Evolutionary conservation across 2,888 invertebrate genomes (phyloP).

Genomic region (Clepsis dumicolana): DNA sequence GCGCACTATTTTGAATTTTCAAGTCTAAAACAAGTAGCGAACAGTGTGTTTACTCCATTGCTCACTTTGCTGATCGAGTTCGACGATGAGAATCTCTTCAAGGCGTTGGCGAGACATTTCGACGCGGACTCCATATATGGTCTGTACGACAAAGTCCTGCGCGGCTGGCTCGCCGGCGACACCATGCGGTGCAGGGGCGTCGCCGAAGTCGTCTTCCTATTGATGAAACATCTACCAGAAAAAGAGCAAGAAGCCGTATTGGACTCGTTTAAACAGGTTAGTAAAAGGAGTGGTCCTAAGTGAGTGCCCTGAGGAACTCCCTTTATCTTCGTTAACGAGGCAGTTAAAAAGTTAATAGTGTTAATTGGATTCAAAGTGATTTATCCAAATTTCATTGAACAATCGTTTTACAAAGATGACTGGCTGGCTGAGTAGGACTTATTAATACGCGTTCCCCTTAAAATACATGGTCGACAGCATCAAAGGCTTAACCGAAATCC

Average conservation of each 20-base stretch:
- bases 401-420: not conserved
- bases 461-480: not conserved
- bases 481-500: slow-evolving; percentile 1
- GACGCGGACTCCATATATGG: slow-evolving; percentile 51
- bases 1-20: slow-evolving; percentile 86
- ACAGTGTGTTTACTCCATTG: slow-evolving; percentile 79
- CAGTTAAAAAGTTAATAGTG: not conserved
- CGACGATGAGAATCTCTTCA: slow-evolving; percentile 81
- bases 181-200: slow-evolving; percentile 82
- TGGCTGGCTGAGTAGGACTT: too few relatives aligned
- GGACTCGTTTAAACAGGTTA: slow-evolving; percentile 85
- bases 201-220: slow-evolving; percentile 88
- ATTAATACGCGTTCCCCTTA: not conserved
- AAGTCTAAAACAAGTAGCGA: slow-evolving; percentile 67
- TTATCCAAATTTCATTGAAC: not conserved
- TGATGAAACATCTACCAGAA: slow-evolving; percentile 83
- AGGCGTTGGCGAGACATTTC: slow-evolving; percentile 65
- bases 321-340: not conserved
- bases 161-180: slow-evolving; percentile 81
- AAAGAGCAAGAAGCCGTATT: slow-evolving; percentile 85
- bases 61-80: slow-evolving; percentile 85
- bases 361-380: not conserved
- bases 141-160: slow-evolving; percentile 71
- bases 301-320: slow-evolving; percentile 22
- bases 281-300: slow-evolving; percentile 2